Percentiles rank a stretch among this genome's conserved stretches.
Evolutionary conservation across 1,140 invertebrate species (phyloP).

Genomic region (Plutomurus gul): DNA sequence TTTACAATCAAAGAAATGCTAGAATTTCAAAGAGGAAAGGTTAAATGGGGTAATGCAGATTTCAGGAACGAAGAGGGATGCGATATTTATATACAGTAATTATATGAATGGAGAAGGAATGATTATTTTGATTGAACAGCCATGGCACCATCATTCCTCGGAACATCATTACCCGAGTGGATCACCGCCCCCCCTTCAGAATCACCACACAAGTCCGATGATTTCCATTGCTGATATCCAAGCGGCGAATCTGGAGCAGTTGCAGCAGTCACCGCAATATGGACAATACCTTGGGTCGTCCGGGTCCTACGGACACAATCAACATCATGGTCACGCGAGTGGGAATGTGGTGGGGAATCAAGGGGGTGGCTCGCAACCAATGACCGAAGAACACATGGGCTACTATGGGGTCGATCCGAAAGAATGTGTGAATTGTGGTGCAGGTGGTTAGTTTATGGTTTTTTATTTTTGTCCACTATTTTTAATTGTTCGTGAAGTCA

Average conservation of each 20-base stretch:
- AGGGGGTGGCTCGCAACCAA: neutral
- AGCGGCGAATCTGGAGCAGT: neutral
- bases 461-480: constrained; percentile 14
- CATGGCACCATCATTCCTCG: constrained; percentile 30
- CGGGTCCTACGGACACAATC: constrained; percentile 22
- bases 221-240: constrained; percentile 22
- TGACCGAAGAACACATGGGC: neutral
- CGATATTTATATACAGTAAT: neutral
- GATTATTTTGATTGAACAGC: constrained; percentile 4
- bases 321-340: neutral
- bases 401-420: constrained; percentile 50
- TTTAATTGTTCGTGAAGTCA: neutral
- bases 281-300: neutral
- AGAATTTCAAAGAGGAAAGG: too few relatives aligned
- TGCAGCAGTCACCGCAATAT: neutral
- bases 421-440: constrained; percentile 97
- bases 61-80: neutral
- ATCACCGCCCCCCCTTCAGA: neutral
- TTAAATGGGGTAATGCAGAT: neutral
- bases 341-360: neutral
- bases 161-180: constrained; percentile 32
- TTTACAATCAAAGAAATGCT: too few relatives aligned
- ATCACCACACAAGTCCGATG: neutral
- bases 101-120: too few relatives aligned
- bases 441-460: constrained; percentile 56